Evolutionary conservation across 1,140 invertebrate species (phyloP).

Genomic region (Delia radicum): DNA sequence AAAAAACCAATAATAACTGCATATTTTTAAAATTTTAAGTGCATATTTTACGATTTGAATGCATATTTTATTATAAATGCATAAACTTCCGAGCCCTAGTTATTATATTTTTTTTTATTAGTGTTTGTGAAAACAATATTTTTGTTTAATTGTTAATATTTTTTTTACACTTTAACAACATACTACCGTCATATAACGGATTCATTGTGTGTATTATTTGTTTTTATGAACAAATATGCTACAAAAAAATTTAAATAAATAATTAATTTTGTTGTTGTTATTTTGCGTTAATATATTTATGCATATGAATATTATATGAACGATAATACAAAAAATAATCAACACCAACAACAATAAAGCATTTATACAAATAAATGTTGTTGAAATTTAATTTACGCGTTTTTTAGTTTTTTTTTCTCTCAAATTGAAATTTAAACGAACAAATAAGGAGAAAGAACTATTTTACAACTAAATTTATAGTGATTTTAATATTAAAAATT

Average conservation of each 20-base stretch:
- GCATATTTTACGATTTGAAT: too few relatives aligned
- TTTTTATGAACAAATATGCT: not conserved
- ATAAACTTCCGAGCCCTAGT: too few relatives aligned
- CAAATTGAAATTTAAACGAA: not conserved
- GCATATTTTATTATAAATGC: too few relatives aligned
- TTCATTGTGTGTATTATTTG: not conserved
- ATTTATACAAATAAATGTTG: constrained; percentile 13
- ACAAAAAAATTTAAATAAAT: not conserved
- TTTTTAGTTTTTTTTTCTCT: not conserved
- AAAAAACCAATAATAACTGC: too few relatives aligned
- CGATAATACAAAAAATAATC: too few relatives aligned
- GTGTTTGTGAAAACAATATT: not conserved
- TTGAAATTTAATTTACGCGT: constrained; percentile 17
- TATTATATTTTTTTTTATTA: not conserved
- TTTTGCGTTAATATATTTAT: not conserved
- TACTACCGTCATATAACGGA: not conserved
- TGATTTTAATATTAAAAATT: too few relatives aligned
- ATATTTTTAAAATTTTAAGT: too few relatives aligned
- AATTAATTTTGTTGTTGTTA: not conserved
- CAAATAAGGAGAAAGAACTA: not conserved
- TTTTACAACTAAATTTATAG: constrained; percentile 9
- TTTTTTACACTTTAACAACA: not conserved
- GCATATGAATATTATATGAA: too few relatives aligned
- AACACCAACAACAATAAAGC: not conserved
- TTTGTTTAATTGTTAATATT: not conserved